These are phyloP conservation scores for Pemphigus obesinymphae DNA, from an alignment of 1,140 invertebrate genomes.

Conservation along the genomic window DNA sequence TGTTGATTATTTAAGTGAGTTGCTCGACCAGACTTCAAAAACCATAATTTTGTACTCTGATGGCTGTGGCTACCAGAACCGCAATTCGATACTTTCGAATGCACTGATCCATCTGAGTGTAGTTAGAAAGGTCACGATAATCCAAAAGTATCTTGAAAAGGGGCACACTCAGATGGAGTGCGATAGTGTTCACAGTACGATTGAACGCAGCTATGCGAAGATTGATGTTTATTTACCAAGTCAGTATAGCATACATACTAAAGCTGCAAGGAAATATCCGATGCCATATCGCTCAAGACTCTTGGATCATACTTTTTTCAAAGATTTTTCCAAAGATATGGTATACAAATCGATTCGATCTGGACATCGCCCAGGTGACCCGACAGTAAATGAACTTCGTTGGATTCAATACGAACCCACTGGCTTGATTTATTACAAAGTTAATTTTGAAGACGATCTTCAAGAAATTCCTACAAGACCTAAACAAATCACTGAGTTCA, in stretches of 20 bases:
- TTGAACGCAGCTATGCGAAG: constrained; percentile 34
- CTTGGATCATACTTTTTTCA: not conserved
- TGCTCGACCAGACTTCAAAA: not conserved
- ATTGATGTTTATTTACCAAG: not conserved
- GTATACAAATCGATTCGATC: not conserved
- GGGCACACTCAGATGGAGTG: constrained; percentile 53
- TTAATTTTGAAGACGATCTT: not conserved
- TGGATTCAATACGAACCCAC: not conserved
- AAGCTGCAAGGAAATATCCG: not conserved
- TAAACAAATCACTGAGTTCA: not conserved
- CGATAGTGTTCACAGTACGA: constrained; percentile 50
- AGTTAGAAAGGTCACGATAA: constrained; percentile 47
- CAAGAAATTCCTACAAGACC: not conserved
- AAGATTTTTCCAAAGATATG: not conserved
- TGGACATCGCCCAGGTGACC: not conserved
- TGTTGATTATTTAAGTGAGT: not conserved
- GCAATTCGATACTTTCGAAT: constrained; percentile 49
- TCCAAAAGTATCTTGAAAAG: constrained; percentile 51
- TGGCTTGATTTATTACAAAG: not conserved
- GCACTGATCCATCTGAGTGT: constrained; percentile 47
- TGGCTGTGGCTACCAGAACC: constrained; percentile 50
- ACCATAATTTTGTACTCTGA: constrained; percentile 49
- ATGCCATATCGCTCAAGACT: not conserved
- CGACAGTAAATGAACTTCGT: not conserved
- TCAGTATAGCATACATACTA: not conserved